These are phyloP conservation scores for Drosophila insularis DNA, from an alignment of 1,140 invertebrate species.

Conservation along the genomic window DNA sequence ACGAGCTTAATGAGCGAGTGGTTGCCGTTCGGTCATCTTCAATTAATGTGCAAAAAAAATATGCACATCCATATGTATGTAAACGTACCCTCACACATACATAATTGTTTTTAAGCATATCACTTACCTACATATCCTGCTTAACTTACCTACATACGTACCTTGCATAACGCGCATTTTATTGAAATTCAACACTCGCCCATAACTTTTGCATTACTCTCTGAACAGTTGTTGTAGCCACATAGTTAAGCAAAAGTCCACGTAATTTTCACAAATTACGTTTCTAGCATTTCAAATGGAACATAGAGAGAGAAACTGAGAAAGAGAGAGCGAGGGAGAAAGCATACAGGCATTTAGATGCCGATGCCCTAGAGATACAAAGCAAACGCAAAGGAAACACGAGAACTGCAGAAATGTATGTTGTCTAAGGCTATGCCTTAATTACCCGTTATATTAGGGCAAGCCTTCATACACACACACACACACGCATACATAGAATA, in stretches of 20 bases:
- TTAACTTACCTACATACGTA: slow-evolving; percentile 36
- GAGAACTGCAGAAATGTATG: neutral
- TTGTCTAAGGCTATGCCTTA: slow-evolving; percentile 47
- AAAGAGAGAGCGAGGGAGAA: neutral
- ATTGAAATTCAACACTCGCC: slow-evolving; percentile 73
- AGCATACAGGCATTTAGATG: too few species aligned
- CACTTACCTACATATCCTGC: neutral
- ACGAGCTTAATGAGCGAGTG: slow-evolving; percentile 43
- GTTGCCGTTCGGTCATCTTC: slow-evolving; percentile 45
- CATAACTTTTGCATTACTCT: slow-evolving; percentile 71
- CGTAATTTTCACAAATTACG: slow-evolving; percentile 72
- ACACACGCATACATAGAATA: neutral
- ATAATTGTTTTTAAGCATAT: slow-evolving; percentile 41
- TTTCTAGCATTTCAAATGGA: slow-evolving; percentile 70
- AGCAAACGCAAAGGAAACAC: neutral
- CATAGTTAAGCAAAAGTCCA: slow-evolving; percentile 42
- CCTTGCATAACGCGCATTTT: slow-evolving; percentile 66
- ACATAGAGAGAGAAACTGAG: neutral
- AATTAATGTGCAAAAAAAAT: slow-evolving; percentile 65
- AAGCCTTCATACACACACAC: neutral
- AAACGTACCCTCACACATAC: neutral
- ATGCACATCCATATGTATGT: slow-evolving; percentile 22
- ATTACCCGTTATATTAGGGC: slow-evolving; percentile 72
- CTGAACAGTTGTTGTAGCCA: slow-evolving; percentile 13
- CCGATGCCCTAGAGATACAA: slow-evolving; percentile 30